Evolutionary conservation across 1,140 invertebrate genomes (phyloP).

Genomic region (Calliopsis andreniformis): DNA sequence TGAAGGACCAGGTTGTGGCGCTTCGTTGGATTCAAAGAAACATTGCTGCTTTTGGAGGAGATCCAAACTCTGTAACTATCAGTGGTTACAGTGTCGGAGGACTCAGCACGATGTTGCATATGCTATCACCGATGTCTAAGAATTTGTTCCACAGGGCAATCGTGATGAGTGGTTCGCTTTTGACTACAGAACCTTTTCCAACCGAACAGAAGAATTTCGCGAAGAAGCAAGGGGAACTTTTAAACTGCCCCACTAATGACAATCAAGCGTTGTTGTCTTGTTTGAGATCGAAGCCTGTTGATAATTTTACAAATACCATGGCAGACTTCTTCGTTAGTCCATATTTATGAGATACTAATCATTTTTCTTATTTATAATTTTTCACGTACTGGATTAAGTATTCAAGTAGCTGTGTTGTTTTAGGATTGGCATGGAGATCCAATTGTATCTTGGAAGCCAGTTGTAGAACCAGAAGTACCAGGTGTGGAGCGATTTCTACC

Average conservation of each 20-base stretch:
- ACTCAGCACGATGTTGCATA: conserved; percentile 83
- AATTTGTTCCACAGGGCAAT: conserved; percentile 87
- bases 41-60: conserved; percentile 83
- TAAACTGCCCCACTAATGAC: conserved; percentile 85
- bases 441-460: conserved; percentile 84
- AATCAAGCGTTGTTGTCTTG: conserved; percentile 84
- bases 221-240: conserved; percentile 85
- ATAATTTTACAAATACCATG: conserved; percentile 65
- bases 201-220: conserved; percentile 84
- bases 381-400: not conserved
- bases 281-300: conserved; percentile 81
- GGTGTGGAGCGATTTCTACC: conserved; percentile 86
- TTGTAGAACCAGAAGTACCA: conserved; percentile 85
- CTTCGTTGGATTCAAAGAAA: conserved; percentile 85
- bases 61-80: conserved; percentile 84
- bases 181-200: conserved; percentile 71
- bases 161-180: conserved; percentile 86
- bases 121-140: conserved; percentile 84
- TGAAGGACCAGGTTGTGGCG: conserved; percentile 86
- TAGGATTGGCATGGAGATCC: conserved; percentile 84
- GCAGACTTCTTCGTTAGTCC: conserved; percentile 63
- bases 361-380: not conserved
- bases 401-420: not conserved
- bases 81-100: conserved; percentile 87
- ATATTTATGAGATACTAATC: not conserved